A percentile compares a stretch with the other conserved stretches of the same genome.
Conservation (phyloP, 2,797 vertebrate genomes). For the Catamblyrhynchus diadema region DNA sequence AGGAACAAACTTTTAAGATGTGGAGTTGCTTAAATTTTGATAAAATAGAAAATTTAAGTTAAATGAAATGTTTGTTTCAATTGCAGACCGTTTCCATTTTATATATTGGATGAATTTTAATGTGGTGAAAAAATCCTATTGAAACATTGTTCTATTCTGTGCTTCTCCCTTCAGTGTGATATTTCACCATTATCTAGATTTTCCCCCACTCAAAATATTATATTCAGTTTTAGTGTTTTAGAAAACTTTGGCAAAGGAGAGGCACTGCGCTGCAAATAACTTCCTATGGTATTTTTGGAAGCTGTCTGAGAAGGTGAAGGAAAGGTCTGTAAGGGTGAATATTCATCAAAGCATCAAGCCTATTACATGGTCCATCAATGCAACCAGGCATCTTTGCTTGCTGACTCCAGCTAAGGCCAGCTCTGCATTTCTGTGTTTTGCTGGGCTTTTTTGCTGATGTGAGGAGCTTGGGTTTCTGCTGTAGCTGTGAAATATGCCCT, state of each 20-base stretch:
- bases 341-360: background rate
- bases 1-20: background rate
- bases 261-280: background rate
- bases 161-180: background rate
- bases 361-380: background rate
- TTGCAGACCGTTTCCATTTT: background rate
- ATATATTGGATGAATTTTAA: background rate
- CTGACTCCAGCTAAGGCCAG: background rate
- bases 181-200: background rate
- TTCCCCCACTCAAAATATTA: background rate
- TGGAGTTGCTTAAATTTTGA: background rate
- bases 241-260: background rate
- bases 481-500: background rate
- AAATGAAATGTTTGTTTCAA: background rate
- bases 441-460: constrained; percentile 25
- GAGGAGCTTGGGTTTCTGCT: constrained; percentile 28
- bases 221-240: background rate
- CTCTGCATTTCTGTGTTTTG: background rate
- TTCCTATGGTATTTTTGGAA: background rate
- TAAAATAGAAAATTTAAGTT: background rate
- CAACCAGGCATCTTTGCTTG: background rate
- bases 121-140: background rate
- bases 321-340: background rate
- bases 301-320: background rate
- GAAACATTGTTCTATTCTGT: background rate